Base-by-base conservation (phyloP, 2,888 invertebrate species). In the Drosophila acutilabella region DNA sequence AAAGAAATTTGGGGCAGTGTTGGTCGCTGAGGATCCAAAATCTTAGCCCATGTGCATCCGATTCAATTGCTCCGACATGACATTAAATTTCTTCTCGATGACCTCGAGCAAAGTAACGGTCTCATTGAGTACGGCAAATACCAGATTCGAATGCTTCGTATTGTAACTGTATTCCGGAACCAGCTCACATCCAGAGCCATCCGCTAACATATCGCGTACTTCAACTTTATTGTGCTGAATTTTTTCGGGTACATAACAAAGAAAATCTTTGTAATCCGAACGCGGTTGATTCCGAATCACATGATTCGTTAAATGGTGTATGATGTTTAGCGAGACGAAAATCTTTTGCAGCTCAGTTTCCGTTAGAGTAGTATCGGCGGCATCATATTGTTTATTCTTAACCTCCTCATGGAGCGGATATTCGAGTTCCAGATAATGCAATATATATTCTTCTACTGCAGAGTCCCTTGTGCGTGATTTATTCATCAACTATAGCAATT, bases 341-440 rank as follows among this genome's bases (percentile, higher is more conserved):
- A 90, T 87, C 0, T 72, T 65, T 0, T 50, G 47, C 16, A 90
- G 36, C 64, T 90, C 80, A 4, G 51, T 33, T 2, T 44, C 30
- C 0, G 70, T 6, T 30, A 11, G 0, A 2, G 13, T 1, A 1
- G 11, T 40, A 13, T 33, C 23, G 5, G 2, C 3, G 13, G 14
- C 30, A 14, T 56, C 23, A 13, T 23, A 59, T 0, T 18, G 0
- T 0, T 20, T 56, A 0, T 20, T 48, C 0, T 33, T 41, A 0
- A 51, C 52, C 11, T 53, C 64, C 1, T 20, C n/a, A 8, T 14
- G 6, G 1, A 81, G 60, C 2, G 81, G 64, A 74, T 81, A 58
- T 0, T 44, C 5, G 4, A 81, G 18, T 0, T 23, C 11, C 14
- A 81, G 20, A 1, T 7, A 4, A 6, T 53, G 52, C 0, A 36